phyloP scores from a whole-genome alignment of 2,888 invertebrate species.

The Apomyelois bistriatella region DNA sequence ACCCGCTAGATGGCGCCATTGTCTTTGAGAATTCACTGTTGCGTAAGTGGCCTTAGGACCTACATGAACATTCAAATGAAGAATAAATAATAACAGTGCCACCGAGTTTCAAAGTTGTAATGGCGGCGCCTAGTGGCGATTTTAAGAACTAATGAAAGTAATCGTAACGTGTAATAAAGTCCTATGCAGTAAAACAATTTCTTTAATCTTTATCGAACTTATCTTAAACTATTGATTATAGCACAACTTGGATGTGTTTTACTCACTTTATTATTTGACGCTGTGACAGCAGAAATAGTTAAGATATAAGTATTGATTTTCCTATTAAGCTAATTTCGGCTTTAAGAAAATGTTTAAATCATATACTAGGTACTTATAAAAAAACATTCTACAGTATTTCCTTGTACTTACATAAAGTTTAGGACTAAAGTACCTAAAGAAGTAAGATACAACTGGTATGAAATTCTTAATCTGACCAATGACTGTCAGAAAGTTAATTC shows the following conservation, averaged over 20 bases:
- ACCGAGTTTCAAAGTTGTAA: background rate
- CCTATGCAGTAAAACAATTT: background rate
- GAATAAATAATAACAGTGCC: too few relatives aligned
- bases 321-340: constrained; percentile 12
- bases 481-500: background rate
- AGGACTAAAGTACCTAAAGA: background rate
- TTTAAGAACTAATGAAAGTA: background rate
- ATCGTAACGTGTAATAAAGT: background rate
- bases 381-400: constrained; percentile 11
- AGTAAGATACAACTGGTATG: background rate
- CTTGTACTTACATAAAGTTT: constrained; percentile 2
- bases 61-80: too few relatives aligned
- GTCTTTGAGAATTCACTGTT: background rate
- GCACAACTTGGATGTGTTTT: constrained; percentile 15
- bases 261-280: constrained; percentile 10
- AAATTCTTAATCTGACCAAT: constrained; percentile 1
- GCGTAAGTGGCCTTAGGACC: too few relatives aligned
- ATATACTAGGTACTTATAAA: background rate
- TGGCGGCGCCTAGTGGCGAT: background rate
- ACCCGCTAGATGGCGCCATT: background rate
- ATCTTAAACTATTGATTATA: constrained; percentile 3
- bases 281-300: constrained; percentile 8
- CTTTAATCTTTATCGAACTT: constrained; percentile 1
- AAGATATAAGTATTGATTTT: constrained; percentile 8
- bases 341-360: constrained; percentile 11